Evolutionary conservation across 2,113 vertebrate genomes (phyloP).

Genomic region (Phrynosoma blainvillii): DNA sequence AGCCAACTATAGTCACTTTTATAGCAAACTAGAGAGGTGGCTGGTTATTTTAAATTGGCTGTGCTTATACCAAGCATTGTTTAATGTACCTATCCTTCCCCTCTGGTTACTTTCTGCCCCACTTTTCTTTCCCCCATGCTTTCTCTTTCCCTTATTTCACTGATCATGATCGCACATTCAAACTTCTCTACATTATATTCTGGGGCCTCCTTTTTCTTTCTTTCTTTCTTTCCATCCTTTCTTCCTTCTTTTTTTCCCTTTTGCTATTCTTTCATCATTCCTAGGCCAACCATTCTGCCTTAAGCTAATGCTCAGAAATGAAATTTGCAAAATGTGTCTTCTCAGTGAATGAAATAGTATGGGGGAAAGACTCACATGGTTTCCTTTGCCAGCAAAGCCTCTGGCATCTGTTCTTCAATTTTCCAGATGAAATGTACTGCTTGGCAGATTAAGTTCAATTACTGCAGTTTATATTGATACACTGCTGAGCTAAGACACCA

Average conservation of each 20-base stretch:
- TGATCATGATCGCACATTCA: no score
- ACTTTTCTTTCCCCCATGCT: no score
- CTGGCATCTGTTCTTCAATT: slow-evolving; percentile 24
- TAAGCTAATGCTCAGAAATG: neutral
- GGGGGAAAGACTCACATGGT: neutral
- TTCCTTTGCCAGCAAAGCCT: neutral
- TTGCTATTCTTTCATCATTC: neutral
- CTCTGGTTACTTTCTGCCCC: no score
- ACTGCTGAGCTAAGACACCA: slow-evolving; percentile 28
- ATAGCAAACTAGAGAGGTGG: no score
- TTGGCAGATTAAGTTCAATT: slow-evolving; percentile 38
- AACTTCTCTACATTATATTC: no score
- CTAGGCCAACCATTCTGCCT: neutral
- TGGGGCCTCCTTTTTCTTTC: neutral
- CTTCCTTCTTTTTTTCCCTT: neutral
- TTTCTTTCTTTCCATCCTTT: neutral
- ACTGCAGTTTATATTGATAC: slow-evolving; percentile 28
- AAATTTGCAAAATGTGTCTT: neutral
- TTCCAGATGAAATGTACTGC: slow-evolving; percentile 24
- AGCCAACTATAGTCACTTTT: no score
- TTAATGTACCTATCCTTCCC: no score
- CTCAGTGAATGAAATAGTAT: neutral
- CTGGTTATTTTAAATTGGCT: no score
- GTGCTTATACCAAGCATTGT: no score
- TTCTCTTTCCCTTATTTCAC: no score